These are phyloP conservation scores for Podarcis cretensis DNA, from an alignment of 2,113 vertebrate genomes.

Conservation along the genomic window DNA sequence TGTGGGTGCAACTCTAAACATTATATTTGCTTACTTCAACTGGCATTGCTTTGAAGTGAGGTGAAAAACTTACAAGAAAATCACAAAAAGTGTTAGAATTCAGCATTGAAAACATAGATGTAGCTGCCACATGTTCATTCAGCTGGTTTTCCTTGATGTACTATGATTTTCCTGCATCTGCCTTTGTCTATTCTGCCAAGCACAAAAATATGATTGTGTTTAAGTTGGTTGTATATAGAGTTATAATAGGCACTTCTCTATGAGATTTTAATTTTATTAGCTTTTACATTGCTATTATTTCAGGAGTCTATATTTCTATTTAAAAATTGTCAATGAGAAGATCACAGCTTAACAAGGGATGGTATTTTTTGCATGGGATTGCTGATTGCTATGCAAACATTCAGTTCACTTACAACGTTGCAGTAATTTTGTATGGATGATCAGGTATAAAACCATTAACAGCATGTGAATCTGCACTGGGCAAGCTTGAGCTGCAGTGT, in stretches of 20 bases:
- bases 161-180: neutral
- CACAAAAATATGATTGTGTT: neutral
- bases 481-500: neutral
- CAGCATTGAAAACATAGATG: neutral
- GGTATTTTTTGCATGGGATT: too few relatives aligned
- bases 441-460: neutral
- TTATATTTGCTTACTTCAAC: neutral
- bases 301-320: neutral
- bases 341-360: neutral
- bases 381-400: neutral
- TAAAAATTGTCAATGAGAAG: neutral
- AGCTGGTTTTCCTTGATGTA: neutral
- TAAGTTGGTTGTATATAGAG: neutral
- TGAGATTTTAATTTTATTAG: neutral
- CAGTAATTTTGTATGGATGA: neutral
- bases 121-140: neutral
- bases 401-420: neutral
- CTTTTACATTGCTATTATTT: neutral
- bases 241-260: neutral
- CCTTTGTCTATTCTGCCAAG: neutral
- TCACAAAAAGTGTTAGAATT: neutral
- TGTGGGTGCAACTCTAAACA: neutral
- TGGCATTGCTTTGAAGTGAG: neutral
- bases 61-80: neutral
- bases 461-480: neutral